Conservation (phyloP, 2,797 vertebrate genomes). For the Enteromius viviparus region DNA sequence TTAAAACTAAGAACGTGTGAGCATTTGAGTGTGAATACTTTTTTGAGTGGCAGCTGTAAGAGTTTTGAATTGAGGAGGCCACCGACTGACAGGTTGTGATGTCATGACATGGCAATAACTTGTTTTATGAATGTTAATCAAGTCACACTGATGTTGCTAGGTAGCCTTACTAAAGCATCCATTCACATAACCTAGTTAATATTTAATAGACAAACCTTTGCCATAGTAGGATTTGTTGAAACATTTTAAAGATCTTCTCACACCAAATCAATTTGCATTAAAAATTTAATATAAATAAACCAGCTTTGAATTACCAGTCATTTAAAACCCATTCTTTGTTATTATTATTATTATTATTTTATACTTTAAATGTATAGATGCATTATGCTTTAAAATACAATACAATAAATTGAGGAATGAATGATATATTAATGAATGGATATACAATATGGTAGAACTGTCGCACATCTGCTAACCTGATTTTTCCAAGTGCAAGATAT, state of each 20-base stretch:
- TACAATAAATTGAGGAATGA: no score
- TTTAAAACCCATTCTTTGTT: no score
- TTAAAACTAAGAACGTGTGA: neutral
- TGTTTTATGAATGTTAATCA: neutral
- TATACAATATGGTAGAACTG: neutral
- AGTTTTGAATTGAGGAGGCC: neutral
- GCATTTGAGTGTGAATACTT: neutral
- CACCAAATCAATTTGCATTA: neutral
- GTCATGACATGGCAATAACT: neutral
- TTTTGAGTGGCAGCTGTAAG: neutral
- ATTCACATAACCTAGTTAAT: neutral
- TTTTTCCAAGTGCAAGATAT: no score
- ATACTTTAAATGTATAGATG: no score
- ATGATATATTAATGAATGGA: no score
- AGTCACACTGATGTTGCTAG: neutral
- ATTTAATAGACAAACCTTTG: neutral
- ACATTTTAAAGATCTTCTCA: neutral
- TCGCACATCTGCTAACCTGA: no score
- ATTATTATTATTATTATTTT: no score
- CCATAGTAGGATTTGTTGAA: neutral
- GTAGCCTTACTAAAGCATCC: neutral
- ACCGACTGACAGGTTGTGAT: conserved; percentile 4
- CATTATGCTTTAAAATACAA: no score
- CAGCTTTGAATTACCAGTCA: no score
- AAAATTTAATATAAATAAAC: neutral